Conservation (phyloP, 2,888 invertebrate species). For the Machimus atricapillus region DNA sequence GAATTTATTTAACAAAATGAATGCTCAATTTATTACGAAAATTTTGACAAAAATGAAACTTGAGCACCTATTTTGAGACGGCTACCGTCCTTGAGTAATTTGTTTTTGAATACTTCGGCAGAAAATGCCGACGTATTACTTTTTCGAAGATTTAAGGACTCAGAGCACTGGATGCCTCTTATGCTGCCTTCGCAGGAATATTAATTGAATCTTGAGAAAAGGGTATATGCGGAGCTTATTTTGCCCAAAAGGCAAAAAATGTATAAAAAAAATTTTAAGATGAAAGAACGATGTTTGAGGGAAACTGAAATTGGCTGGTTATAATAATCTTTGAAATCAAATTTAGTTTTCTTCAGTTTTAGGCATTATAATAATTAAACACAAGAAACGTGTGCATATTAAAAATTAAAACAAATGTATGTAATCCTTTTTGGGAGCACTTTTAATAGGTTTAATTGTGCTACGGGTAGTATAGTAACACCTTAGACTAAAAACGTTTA, state of each 20-base stretch:
- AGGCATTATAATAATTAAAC: too few relatives aligned
- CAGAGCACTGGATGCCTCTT: background rate
- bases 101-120: background rate
- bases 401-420: too few relatives aligned
- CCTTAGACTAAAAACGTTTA: too few relatives aligned
- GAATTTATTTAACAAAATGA: background rate
- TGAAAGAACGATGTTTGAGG: background rate
- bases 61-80: background rate
- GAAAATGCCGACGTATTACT: background rate
- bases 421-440: too few relatives aligned
- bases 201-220: background rate
- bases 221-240: background rate
- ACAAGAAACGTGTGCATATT: too few relatives aligned
- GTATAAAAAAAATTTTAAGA: too few relatives aligned
- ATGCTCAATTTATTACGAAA: background rate
- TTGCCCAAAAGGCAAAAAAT: too few relatives aligned
- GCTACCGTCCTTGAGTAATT: background rate
- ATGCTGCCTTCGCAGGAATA: background rate
- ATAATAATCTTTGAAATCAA: too few relatives aligned
- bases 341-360: too few relatives aligned
- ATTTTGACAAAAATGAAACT: background rate
- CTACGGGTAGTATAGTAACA: too few relatives aligned
- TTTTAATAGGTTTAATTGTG: too few relatives aligned
- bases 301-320: too few relatives aligned
- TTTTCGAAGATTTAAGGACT: background rate